Evolutionary conservation across 2,113 vertebrate genomes (phyloP).

Genomic region (Sapajus apella): DNA sequence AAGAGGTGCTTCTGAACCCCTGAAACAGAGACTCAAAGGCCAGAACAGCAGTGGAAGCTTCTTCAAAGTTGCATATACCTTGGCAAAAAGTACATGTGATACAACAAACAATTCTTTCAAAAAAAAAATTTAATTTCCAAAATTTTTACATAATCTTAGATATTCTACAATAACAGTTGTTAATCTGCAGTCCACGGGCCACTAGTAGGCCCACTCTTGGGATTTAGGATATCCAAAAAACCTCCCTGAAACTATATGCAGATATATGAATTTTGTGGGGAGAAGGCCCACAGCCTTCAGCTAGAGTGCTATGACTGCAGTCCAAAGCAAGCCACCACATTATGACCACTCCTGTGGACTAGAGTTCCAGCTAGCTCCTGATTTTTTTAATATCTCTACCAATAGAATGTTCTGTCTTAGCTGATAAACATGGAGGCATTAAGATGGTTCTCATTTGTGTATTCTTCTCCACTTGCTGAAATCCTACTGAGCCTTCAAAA

Average conservation of each 20-base stretch:
- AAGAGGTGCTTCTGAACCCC: not conserved
- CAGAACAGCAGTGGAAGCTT: too few species aligned
- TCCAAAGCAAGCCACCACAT: not conserved
- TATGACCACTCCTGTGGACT: not conserved
- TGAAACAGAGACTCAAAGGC: not conserved
- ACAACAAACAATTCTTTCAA: not conserved
- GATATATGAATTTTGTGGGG: not conserved
- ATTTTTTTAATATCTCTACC: not conserved
- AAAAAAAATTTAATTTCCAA: not conserved
- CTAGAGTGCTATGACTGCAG: fast-evolving
- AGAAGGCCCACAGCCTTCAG: fast-evolving
- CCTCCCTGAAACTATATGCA: not conserved
- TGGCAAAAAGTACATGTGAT: not conserved
- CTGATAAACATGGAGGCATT: not conserved
- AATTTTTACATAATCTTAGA: not conserved
- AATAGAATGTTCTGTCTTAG: not conserved
- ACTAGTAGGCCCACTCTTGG: not conserved
- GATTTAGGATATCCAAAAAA: not conserved
- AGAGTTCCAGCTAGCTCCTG: not conserved
- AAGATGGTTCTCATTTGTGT: not conserved
- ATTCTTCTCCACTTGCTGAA: not conserved
- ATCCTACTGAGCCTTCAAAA: not conserved
- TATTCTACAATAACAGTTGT: not conserved
- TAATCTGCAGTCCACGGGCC: not conserved
- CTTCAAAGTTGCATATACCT: not conserved